Evolutionary conservation across 2,888 invertebrate species (phyloP), one percentile per base, ranked within the genome.

Genomic region (Dasysyrphus tricinctus): DNA sequence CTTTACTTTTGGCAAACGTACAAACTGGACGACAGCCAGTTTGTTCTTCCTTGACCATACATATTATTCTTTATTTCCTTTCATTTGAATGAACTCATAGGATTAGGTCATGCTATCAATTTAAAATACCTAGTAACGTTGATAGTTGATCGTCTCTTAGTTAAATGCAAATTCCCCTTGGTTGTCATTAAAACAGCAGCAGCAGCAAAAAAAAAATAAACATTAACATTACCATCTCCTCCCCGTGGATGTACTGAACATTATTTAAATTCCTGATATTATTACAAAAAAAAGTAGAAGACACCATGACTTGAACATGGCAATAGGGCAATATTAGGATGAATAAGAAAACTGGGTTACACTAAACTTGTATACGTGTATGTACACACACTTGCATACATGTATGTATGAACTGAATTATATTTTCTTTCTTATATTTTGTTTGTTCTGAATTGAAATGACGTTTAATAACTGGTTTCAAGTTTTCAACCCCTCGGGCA

Each of bases 71-170:
- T 14, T 54, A 57, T 70, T 67, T 80, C 59, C 59, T 76, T 63
- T 80, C 54, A 65, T 73, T 59, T 77, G 47, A 74, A 70, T 81
- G 73, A 74, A 78, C 73, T 69, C 72, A 70, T 74, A 72, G 77
- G 51, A 77, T 85, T 81, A 81, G 81, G 73, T 81, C 85, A 81
- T 85, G 54, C 85, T 42, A 78, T 81, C 61, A 85, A 70, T 78
- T 81, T 69, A 74, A 80, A 37, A 56, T 39, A 24, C 24, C 24
- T 24, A 65, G 63, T n/a, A n/a, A 65, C 6, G 54, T 54, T 54
- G 61, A 80, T 47, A 3, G 54, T 54, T 44, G 61, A 80, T 47
- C 69, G 39, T 80, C 70, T 63, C 19, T 54, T 42, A 65, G 49
- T 57, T 2, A 2, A 73, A 44, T 57, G 56, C 29, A 75, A 73